Conservation (phyloP, 2,888 invertebrate genomes). For the Psylliodes chrysocephalus region DNA sequence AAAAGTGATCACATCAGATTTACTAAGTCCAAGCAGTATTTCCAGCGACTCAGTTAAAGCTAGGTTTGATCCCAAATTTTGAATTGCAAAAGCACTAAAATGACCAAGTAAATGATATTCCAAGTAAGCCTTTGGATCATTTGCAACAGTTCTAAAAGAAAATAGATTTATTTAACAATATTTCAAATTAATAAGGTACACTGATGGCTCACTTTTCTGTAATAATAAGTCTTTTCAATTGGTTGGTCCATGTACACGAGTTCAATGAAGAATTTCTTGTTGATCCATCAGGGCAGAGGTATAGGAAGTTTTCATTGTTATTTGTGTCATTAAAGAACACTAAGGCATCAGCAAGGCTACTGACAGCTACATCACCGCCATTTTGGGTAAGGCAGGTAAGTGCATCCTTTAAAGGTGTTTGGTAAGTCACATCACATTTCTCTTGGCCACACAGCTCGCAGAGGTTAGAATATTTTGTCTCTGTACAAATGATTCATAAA, state of each 20-base stretch:
- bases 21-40: constrained; percentile 35
- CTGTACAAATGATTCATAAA: constrained; percentile 40
- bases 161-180: neutral
- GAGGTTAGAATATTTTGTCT: constrained; percentile 47
- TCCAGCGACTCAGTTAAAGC: constrained; percentile 27
- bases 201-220: constrained; percentile 64
- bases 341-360: constrained; percentile 62
- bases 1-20: constrained; percentile 38
- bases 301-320: constrained; percentile 51
- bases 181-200: neutral
- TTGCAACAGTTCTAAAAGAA: constrained; percentile 13
- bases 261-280: too few relatives aligned
- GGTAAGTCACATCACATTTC: constrained; percentile 46
- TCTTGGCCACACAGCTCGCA: constrained; percentile 54
- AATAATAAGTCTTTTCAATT: constrained; percentile 71
- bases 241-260: constrained; percentile 72
- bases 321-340: constrained; percentile 48
- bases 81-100: neutral
- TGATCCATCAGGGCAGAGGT: constrained; percentile 57
- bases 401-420: constrained; percentile 47
- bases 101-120: constrained; percentile 1
- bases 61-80: neutral
- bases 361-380: constrained; percentile 69
- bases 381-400: constrained; percentile 62
- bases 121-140: neutral